Conservation (phyloP, 2,113 vertebrate genomes). For the Poeciliopsis turrubarensis region DNA sequence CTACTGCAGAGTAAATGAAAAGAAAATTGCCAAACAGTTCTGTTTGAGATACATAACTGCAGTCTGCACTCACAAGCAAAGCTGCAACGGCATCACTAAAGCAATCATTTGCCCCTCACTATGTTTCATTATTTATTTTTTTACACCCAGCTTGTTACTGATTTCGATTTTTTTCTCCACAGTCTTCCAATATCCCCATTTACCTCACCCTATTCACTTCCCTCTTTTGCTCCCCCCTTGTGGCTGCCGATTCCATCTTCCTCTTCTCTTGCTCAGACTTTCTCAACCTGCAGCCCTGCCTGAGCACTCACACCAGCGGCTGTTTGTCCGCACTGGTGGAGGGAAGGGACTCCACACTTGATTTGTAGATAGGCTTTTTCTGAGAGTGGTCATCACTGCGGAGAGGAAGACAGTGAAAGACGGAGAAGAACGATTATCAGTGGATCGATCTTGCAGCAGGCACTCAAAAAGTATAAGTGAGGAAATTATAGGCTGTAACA, state of each 20-base stretch:
- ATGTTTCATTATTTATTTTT: constrained; percentile 19
- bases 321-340: constrained; percentile 76
- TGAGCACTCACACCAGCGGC: constrained; percentile 77
- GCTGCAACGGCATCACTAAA: constrained; percentile 40
- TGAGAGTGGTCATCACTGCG: constrained; percentile 81
- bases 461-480: constrained; percentile 52
- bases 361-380: constrained; percentile 83
- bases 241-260: constrained; percentile 43
- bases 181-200: constrained; percentile 27
- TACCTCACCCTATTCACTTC: not conserved
- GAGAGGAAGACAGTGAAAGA: constrained; percentile 43
- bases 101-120: constrained; percentile 58
- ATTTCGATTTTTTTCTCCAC: constrained; percentile 55
- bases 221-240: not conserved
- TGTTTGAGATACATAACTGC: constrained; percentile 45
- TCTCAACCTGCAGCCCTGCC: constrained; percentile 38
- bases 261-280: constrained; percentile 15
- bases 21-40: constrained; percentile 73
- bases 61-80: constrained; percentile 34
- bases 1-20: constrained; percentile 65
- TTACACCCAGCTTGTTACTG: constrained; percentile 41
- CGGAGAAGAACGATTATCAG: constrained; percentile 49
- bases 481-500: constrained; percentile 58
- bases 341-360: constrained; percentile 74
- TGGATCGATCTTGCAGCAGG: constrained; percentile 50